Evolutionary conservation across 2,888 invertebrate genomes (phyloP), one percentile per base, ranked within the genome.

Genomic region (Nebria brevicollis): DNA sequence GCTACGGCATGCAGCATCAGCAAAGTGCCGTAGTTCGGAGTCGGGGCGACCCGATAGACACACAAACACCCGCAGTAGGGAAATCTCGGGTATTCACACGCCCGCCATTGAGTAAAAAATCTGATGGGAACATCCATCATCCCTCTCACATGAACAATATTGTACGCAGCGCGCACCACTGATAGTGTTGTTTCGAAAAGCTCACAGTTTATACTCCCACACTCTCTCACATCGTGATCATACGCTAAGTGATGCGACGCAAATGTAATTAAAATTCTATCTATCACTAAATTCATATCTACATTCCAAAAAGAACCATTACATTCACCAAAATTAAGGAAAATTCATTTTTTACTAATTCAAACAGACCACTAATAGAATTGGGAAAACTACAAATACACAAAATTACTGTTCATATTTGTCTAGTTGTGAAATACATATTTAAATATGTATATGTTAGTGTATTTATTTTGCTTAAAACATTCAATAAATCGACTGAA

Each of bases 21-120:
- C 78, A 77, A 72, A 25, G 77, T 77, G 64, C 10, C 64, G 25
- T 66, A 7, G 15, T n/a, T 66, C 25, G 66, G n/a, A 20, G 25
- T 15, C 13, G 34, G 34, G 34, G 34, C 34, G 34, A 34, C 34
- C 5, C 34, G 34, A 34, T 34, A 34, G 34, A 34, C 34, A 34
- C 34, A 34, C 34, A 34, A 34, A 34, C 34, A 34, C 34, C 34
- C 2, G 34, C 34, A 34, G 34, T 34, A 34, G 54, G 54, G 54
- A 54, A 54, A 54, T 54, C 54, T 54, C 54, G 54, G 54, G 34
- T 34, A 34, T 34, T 34, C 34, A 34, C 34, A 34, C 34, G 34
- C 34, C 54, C 54, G 54, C 13, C 54, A 54, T 8, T 13, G 54
- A 13, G 54, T 8, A 54, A 54, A 54, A 54, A 54, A 54, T 54